A percentile compares a stretch with the other conserved stretches of the same genome.
phyloP scores from a whole-genome alignment of 2,797 vertebrate species.

The Synanceia verrucosa region DNA sequence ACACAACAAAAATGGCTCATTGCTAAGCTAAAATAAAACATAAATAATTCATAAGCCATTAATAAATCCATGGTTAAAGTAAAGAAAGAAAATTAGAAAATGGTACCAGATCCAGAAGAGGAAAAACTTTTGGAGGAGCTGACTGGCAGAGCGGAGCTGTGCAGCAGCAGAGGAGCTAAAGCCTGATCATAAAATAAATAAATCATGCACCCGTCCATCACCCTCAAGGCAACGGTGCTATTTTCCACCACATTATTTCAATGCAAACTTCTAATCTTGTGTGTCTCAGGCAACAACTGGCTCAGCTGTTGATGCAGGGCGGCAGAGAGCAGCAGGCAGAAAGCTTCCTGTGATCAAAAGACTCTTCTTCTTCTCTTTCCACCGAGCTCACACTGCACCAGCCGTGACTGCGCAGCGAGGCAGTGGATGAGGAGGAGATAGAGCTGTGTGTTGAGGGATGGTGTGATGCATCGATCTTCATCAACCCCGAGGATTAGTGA shows the following conservation, averaged over 20 bases:
- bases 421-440: conserved; percentile 48
- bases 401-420: conserved; percentile 54
- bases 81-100: neutral
- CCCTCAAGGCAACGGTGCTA: neutral
- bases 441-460: neutral
- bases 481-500: conserved; percentile 53
- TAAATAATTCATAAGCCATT: neutral
- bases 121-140: neutral
- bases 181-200: conserved; percentile 12
- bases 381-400: conserved; percentile 17
- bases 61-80: neutral
- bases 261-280: conserved; percentile 22
- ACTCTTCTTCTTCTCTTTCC: conserved; percentile 7
- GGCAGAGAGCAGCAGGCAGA: conserved; percentile 14
- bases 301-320: conserved; percentile 15
- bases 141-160: neutral
- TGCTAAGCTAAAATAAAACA: neutral
- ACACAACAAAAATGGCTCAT: neutral
- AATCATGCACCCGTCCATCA: neutral
- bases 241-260: conserved; percentile 1
- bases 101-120: neutral
- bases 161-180: neutral
- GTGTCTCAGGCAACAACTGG: conserved; percentile 19
- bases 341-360: conserved; percentile 47
- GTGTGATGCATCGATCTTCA: conserved; percentile 43